phyloP scores from a whole-genome alignment of 2,797 vertebrate genomes.

The Pangasius larnaudii region DNA sequence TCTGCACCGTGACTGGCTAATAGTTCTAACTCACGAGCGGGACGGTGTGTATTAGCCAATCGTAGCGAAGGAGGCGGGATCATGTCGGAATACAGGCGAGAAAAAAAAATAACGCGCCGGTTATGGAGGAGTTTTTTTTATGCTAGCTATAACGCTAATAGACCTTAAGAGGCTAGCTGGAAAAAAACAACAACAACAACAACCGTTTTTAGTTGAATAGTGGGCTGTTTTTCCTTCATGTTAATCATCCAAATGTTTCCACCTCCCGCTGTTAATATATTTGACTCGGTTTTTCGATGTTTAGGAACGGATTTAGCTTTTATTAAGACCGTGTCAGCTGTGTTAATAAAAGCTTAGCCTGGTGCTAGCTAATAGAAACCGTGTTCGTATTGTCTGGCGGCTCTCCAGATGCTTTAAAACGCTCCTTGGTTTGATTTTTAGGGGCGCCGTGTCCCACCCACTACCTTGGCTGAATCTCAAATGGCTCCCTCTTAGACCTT shows the following conservation, averaged over 20 bases:
- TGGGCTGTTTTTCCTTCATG: neutral
- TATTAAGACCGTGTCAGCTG: neutral
- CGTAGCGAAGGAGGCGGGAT: neutral
- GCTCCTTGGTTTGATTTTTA: neutral
- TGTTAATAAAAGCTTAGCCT: slow-evolving; percentile 13
- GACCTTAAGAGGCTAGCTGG: neutral
- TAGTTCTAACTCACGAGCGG: neutral
- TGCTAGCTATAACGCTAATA: slow-evolving; percentile 35
- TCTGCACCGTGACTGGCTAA: neutral
- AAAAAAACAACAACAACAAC: neutral
- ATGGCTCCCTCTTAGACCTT: neutral
- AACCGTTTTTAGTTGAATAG: neutral
- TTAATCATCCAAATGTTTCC: neutral
- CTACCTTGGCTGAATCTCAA: neutral
- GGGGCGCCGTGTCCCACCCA: neutral
- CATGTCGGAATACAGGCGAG: slow-evolving; percentile 9
- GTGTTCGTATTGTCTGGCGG: slow-evolving; percentile 64
- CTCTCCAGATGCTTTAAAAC: slow-evolving; percentile 34
- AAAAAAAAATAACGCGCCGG: slow-evolving; percentile 23
- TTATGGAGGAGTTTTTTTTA: slow-evolving; percentile 14
- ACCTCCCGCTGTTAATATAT: neutral
- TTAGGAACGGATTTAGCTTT: neutral
- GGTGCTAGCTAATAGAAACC: slow-evolving; percentile 38
- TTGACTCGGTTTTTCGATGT: neutral
- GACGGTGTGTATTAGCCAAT: neutral